A percentile compares a stretch with the other conserved stretches of the same genome.
phyloP scores from a whole-genome alignment of 53 echinoderm and acorn worm species.

The Patiria pectinifera region DNA sequence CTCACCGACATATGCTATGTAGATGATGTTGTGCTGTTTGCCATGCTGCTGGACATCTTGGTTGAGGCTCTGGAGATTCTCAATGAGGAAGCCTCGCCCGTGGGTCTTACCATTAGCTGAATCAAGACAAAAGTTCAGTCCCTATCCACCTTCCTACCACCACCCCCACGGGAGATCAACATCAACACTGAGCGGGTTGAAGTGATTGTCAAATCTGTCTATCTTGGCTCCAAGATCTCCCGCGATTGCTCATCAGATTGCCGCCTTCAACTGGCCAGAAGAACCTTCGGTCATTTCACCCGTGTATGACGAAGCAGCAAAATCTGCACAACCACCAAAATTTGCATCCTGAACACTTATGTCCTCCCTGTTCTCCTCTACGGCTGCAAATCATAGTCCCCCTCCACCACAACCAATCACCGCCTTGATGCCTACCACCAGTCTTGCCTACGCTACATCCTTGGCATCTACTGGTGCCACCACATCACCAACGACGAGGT shows the following conservation, averaged over 20 bases:
- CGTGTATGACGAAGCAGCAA: background rate
- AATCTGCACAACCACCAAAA: background rate
- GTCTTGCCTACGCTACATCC: background rate
- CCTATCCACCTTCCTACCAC: background rate
- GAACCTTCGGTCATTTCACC: background rate
- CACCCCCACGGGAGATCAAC: background rate
- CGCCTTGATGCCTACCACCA: background rate
- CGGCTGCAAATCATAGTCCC: background rate
- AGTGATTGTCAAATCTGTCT: background rate
- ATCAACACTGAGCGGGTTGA: background rate
- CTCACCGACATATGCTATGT: too few relatives aligned
- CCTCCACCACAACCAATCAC: background rate
- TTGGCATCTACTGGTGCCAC: background rate
- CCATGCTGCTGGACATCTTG: too few relatives aligned
- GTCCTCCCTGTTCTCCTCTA: background rate
- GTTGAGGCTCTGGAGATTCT: too few relatives aligned
- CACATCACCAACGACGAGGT: too few relatives aligned
- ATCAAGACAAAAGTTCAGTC: conserved; percentile 10
- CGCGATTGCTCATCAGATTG: background rate
- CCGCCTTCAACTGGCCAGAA: background rate
- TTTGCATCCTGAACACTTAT: background rate
- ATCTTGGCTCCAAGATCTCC: background rate
- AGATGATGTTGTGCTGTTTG: too few relatives aligned
- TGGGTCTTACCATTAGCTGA: background rate
- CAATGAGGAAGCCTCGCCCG: background rate